Evolutionary conservation across 1,140 invertebrate genomes (phyloP), one percentile per base, ranked within the genome.

Genomic region (Mamestra configurata): DNA sequence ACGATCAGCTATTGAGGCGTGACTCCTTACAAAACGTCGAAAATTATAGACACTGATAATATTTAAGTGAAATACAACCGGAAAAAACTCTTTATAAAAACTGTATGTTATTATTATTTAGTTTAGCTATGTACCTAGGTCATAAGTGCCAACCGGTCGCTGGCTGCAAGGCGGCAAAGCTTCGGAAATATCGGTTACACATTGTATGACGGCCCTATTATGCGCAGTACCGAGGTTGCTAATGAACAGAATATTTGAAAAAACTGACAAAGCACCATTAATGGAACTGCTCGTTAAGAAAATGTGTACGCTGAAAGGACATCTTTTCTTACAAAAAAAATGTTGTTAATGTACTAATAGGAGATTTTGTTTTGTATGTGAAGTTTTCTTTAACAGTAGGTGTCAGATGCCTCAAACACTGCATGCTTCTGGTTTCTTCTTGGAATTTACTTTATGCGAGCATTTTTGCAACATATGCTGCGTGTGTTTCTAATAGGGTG

Each of bases 31-130:
- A 3, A 35, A 7, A 35, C 7, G 35, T 35, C 3, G 35, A 4
- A 35, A 35, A 4, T 35, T 35, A 40, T 40, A 4, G 4, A 40
- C 1, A 10, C 10, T 1, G 6, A 15, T 10, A 10, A 0, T 46
- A 13, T 46, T 46, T 46, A 1, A 49, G 13, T n/a, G 15, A 49
- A 51, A 51, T 40, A 51, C 46, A 71, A 49, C 18, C 10, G 8
- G 49, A 5, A 57, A 35, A 57, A 57, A 55, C 37, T 40, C 22
- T 51, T 40, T 51, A 40, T 66, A 61, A 71, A 51, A 80, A 43
- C 64, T 43, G 61, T 46, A 72, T 31, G 24, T 51, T 66, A 61
- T 86, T 86, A 84, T 88, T 84, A 84, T 86, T 86, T 84, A 82
- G 70, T 20, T 53, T 55, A 76, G 13, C 13, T 15, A 46, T 6